These are phyloP conservation scores for Ditula angustiorana DNA, from an alignment of 2,888 invertebrate genomes.

Conservation along the genomic window DNA sequence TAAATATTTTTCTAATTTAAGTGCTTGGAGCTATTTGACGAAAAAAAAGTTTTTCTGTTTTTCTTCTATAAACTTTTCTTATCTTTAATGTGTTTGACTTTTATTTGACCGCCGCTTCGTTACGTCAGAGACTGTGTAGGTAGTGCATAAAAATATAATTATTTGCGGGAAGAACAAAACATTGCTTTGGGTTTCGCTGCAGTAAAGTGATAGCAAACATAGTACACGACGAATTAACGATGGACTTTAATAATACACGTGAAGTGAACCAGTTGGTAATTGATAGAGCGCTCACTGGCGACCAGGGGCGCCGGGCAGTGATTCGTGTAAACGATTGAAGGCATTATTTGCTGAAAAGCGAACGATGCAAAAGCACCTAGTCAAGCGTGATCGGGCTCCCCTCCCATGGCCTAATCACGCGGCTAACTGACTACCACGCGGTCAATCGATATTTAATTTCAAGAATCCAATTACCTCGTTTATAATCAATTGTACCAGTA, in stretches of 20 bases:
- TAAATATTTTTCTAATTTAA: no score
- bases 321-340: slow-evolving; percentile 72
- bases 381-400: slow-evolving; percentile 63
- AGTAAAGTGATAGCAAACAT: not conserved
- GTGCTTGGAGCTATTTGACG: no score
- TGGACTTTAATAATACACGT: slow-evolving; percentile 6
- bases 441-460: slow-evolving; percentile 62
- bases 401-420: slow-evolving; percentile 61
- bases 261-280: slow-evolving; percentile 25
- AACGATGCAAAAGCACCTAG: slow-evolving; percentile 70
- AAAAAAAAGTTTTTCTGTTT: no score
- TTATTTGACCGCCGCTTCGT: no score
- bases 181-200: not conserved
- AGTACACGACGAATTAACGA: slow-evolving; percentile 5
- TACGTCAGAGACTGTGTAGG: no score
- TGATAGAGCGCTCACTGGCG: slow-evolving; percentile 49
- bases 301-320: slow-evolving; percentile 66
- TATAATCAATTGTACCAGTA: no score
- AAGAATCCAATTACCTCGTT: slow-evolving; percentile 44
- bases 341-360: slow-evolving; percentile 67
- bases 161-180: not conserved
- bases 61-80: no score
- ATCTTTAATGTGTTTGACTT: no score
- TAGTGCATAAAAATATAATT: not conserved
- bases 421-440: slow-evolving; percentile 66